A percentile compares a stretch with the other conserved stretches of the same genome.
phyloP scores from a whole-genome alignment of 2,888 invertebrate species.

The Aethes cnicana region DNA sequence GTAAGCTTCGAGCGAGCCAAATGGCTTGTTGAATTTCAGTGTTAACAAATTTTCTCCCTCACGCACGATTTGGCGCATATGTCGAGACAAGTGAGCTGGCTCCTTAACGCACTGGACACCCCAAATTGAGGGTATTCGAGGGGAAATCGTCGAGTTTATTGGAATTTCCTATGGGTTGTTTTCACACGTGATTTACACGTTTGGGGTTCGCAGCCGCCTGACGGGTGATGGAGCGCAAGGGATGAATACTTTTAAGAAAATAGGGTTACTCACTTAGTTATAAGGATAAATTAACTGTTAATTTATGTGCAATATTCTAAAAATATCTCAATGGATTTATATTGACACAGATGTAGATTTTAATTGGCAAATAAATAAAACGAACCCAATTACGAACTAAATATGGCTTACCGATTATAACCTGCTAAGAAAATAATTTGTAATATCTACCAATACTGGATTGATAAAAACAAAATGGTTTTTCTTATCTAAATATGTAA shows the following conservation, averaged over 20 bases:
- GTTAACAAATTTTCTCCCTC: conserved; percentile 49
- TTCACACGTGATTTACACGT: conserved; percentile 58
- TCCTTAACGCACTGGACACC: conserved; percentile 76
- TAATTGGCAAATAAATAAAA: too few relatives aligned
- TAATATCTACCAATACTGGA: too few relatives aligned
- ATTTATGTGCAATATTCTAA: too few relatives aligned
- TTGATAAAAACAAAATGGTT: too few relatives aligned
- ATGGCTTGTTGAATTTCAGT: conserved; percentile 33
- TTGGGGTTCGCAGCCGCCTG: conserved; percentile 35
- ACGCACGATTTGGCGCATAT: conserved; percentile 71
- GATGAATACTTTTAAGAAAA: conserved; percentile 21
- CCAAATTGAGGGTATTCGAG: conserved; percentile 71
- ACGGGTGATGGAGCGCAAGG: conserved; percentile 6
- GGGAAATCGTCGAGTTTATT: conserved; percentile 69
- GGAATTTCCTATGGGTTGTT: conserved; percentile 73
- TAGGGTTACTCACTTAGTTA: neutral
- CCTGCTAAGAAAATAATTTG: too few relatives aligned
- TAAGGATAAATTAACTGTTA: neutral
- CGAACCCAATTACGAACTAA: too few relatives aligned
- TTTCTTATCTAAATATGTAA: too few relatives aligned
- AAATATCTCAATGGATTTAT: too few relatives aligned
- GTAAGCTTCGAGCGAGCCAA: conserved; percentile 33
- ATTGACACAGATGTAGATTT: too few relatives aligned
- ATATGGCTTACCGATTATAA: too few relatives aligned
- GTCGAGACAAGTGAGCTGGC: conserved; percentile 73